Evolutionary conservation across 2,113 vertebrate genomes (phyloP).

Genomic region (Anthoscopus minutus): DNA sequence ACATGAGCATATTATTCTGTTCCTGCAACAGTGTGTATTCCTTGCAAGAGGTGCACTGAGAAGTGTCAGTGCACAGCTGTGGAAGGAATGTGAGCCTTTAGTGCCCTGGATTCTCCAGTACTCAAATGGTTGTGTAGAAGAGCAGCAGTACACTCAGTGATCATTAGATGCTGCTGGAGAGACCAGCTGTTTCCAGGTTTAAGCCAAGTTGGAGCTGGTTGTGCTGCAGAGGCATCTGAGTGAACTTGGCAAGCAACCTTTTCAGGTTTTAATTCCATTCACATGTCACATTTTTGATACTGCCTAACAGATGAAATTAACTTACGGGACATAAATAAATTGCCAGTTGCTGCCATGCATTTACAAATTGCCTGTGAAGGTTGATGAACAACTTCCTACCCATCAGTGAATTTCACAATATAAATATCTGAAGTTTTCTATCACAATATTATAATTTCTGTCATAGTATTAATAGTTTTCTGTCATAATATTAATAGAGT

Average conservation of each 20-base stretch:
- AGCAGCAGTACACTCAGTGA: neutral
- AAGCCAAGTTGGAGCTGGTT: neutral
- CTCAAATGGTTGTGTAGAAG: neutral
- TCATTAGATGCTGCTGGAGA: neutral
- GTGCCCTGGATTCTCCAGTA: neutral
- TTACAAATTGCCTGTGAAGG: neutral
- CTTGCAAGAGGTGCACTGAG: neutral
- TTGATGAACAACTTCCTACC: neutral
- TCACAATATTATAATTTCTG: neutral
- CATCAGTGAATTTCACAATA: neutral
- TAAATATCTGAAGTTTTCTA: neutral
- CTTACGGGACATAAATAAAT: neutral
- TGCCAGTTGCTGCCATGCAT: neutral
- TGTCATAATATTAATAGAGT: neutral
- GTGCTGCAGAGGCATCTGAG: neutral
- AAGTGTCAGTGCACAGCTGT: neutral
- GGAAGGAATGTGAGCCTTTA: neutral
- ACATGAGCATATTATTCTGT: neutral
- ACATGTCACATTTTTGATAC: neutral
- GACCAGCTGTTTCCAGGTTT: neutral
- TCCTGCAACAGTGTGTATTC: neutral
- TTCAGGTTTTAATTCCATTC: neutral
- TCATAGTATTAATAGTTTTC: neutral
- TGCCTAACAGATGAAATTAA: neutral
- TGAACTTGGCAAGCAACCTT: neutral